Percentiles rank a stretch among this genome's conserved stretches.
phyloP scores from a whole-genome alignment of 2,797 vertebrate species.

The Cercopithecus hamlyni region DNA sequence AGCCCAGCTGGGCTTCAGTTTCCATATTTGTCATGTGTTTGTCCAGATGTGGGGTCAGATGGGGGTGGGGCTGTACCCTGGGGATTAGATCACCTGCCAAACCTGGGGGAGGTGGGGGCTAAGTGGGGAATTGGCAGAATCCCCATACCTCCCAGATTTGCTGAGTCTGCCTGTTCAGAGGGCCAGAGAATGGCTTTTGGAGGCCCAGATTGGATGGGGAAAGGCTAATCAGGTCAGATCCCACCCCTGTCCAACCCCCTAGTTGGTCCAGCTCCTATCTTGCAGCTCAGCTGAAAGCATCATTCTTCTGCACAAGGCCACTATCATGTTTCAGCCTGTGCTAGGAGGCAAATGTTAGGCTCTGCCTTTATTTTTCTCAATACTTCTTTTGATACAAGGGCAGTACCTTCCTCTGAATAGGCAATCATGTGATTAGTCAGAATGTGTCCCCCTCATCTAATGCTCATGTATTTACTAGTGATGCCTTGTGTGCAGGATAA shows the following conservation, averaged over 20 bases:
- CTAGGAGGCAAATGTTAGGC: background rate
- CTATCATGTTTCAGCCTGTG: background rate
- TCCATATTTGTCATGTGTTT: conserved; percentile 37
- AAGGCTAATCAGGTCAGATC: background rate
- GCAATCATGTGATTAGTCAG: conserved; percentile 38
- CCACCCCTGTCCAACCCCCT: background rate
- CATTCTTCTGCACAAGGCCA: background rate
- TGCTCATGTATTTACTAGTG: background rate
- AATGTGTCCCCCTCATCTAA: background rate
- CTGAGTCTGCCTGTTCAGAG: background rate
- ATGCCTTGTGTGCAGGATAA: background rate
- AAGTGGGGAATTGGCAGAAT: background rate
- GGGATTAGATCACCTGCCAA: background rate
- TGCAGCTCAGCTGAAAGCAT: background rate
- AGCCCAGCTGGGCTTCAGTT: background rate
- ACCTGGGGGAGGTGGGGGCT: background rate
- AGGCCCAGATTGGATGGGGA: background rate
- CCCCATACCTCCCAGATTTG: background rate
- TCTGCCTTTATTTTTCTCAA: background rate
- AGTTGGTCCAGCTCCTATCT: background rate
- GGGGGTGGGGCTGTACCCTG: background rate
- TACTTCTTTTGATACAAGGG: conserved; percentile 50
- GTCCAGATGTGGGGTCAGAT: background rate
- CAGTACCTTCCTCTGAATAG: background rate
- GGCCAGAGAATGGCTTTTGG: background rate